Conservation (phyloP, 2,113 vertebrate species). For the Epinephelus cyanopodus region DNA sequence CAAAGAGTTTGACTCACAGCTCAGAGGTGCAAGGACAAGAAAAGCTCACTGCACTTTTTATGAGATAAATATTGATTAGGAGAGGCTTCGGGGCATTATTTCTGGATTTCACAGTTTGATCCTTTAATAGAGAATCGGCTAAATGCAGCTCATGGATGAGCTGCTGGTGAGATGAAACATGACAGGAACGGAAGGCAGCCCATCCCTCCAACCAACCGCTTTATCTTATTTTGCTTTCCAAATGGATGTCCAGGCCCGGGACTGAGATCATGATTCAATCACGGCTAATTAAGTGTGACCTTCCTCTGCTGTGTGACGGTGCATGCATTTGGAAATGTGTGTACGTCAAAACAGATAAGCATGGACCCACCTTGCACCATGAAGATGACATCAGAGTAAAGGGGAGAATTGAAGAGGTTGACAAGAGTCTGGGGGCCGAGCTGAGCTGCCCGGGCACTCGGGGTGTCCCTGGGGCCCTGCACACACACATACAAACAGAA, state of each 20-base stretch:
- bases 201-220: not conserved
- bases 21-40: slow-evolving; percentile 16
- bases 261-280: slow-evolving; percentile 54
- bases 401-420: slow-evolving; percentile 93
- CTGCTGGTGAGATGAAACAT: slow-evolving; percentile 41
- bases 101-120: slow-evolving; percentile 43
- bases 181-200: slow-evolving; percentile 17
- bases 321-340: slow-evolving; percentile 32
- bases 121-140: slow-evolving; percentile 36
- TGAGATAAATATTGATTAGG: slow-evolving; percentile 54
- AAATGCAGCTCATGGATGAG: slow-evolving; percentile 27
- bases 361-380: slow-evolving; percentile 93
- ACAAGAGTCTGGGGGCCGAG: slow-evolving; percentile 89
- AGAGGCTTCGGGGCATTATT: slow-evolving; percentile 16
- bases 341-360: not conserved
- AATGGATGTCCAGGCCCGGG: slow-evolving; percentile 30
- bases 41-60: slow-evolving; percentile 25
- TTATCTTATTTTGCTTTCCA: slow-evolving; percentile 52
- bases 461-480: slow-evolving; percentile 81
- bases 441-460: slow-evolving; percentile 79
- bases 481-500: slow-evolving; percentile 48
- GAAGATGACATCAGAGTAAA: slow-evolving; percentile 96
- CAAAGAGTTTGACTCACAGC: not conserved
- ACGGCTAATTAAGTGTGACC: slow-evolving; percentile 53
- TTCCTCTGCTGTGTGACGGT: slow-evolving; percentile 36